Evolutionary conservation across 92 coral and sea anemone species (phyloP), one percentile per base, ranked within the genome.

Genomic region (Actinostola sp.): DNA sequence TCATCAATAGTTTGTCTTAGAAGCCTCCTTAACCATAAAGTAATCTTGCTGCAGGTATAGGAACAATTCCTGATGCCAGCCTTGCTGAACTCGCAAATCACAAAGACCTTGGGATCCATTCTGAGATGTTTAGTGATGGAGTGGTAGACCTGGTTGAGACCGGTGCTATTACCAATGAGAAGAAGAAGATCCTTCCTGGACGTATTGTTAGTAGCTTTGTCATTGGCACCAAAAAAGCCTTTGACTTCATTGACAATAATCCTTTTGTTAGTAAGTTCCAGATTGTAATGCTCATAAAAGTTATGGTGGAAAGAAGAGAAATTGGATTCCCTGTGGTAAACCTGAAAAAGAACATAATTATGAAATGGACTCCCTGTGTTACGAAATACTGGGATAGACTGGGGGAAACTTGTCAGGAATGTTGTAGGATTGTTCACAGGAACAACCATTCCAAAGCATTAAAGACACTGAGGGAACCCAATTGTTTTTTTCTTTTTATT

Each of bases 71-170:
- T 27, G 92, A 90, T 75, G 89, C 96, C 28, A 85, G 96, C 36
- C 71, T 93, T 67, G 60, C 89, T 48, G 73, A 88, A 21, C 67
- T 93, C 43, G 32, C 72, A 70, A 78, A 93, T 45, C 98, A 93
- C 81, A 93, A 78, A 66, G 84, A 93, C 52, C 92, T 93, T 60
- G 98, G 98, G 2, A 89, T 93, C 60, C 98, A 93, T 70, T 71
- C 98, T 8, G 98, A 93, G 85, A 93, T 93, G 98, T 93, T 93
- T 58, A 93, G 98, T 68, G 98, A 93, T 82, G 97, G 98, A 32
- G 93, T 93, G 1, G 97, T 93, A 6, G 85, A 88, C 34, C 69
- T 93, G 42, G 91, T 85, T 28, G 90, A 93, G 45, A 43, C 84
- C 25, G 98, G 98, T 38, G 96, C 97, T 15, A 80, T 93, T 21